Evolutionary conservation across 2,113 vertebrate genomes (phyloP), one percentile per base, ranked within the genome.

Genomic region (Rissa tridactyla): DNA sequence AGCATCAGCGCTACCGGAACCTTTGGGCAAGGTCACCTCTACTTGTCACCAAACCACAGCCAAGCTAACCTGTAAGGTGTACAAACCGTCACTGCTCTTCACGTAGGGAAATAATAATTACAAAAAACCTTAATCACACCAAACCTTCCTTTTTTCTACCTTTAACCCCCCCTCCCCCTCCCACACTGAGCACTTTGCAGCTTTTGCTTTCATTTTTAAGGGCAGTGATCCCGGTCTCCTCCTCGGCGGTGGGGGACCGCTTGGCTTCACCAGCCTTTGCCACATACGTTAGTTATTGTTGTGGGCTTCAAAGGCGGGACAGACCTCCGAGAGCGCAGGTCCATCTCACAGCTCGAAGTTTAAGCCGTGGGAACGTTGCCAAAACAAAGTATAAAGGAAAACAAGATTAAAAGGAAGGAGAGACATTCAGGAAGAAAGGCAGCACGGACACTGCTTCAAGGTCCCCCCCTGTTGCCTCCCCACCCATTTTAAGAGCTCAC

Each of bases 201-300:
- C 40, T 92, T 97, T 92, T 69, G 42, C 85, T 94, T 93, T 92
- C 79, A 38, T 82, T 93, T 92, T 71, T 52, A 69, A 85, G 57
- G 62, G 17, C 71, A 47, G 52, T 15, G 44, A 61, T 16, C 32
- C 0, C 0, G 4, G 6, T 85, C 61, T n/a, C 71, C 61, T n/a
- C 71, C 38, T 51, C 19, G 32, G 44, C 64, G 64, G 72, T 12
- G 21, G 13, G 61, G 54, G 32, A 71, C n/a, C 57, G 85, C 47
- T 66, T 49, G 57, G 73, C 73, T 89, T 60, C 44, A 34, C 34
- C 27, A 16, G 68, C 52, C 38, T 78, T 58, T 78, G 51, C 60
- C 42, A 42, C 2, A 0, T 40, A 22, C 6, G 0, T 46, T 36
- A 81, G 13, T 54, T 64, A 23, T 49, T 64, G 36, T 11, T 23